Percentiles rank a stretch among this genome's conserved stretches.
These are phyloP conservation scores for Melanerpes formicivorus DNA, from an alignment of 2,113 vertebrate species.

Conservation along the genomic window DNA sequence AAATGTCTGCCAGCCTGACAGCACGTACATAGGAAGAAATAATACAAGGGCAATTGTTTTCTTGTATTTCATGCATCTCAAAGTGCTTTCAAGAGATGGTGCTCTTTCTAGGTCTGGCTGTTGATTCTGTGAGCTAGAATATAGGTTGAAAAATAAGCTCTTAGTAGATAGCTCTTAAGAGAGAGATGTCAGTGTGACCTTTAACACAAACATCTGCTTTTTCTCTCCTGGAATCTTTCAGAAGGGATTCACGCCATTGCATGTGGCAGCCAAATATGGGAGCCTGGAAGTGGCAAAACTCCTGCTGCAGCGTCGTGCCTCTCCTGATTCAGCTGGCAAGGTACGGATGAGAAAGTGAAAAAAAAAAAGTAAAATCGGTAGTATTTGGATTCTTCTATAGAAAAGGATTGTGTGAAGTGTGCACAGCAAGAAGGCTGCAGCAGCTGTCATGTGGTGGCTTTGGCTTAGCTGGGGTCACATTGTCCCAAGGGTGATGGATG, in stretches of 20 bases:
- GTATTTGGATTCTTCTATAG: neutral
- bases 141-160: neutral
- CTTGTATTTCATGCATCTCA: neutral
- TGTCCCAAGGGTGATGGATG: neutral
- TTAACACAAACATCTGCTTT: neutral
- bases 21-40: neutral
- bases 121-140: neutral
- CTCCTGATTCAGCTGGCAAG: slow-evolving; percentile 92
- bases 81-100: neutral
- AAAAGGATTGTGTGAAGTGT: fast-evolving
- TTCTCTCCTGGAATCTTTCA: slow-evolving; percentile 59
- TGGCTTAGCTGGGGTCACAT: neutral
- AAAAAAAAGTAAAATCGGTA: too few species aligned
- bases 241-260: slow-evolving; percentile 97
- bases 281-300: slow-evolving; percentile 95
- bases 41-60: neutral
- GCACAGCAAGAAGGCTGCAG: neutral
- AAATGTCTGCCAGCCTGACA: neutral
- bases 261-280: slow-evolving; percentile 95
- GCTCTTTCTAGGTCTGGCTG: neutral
- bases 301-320: slow-evolving; percentile 88
- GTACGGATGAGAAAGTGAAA: slow-evolving; percentile 58
- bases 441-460: neutral
- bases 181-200: neutral
- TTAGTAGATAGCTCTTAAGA: neutral